Base-by-base conservation (phyloP, 2,888 invertebrate species). In the Bimastos eiseni region DNA sequence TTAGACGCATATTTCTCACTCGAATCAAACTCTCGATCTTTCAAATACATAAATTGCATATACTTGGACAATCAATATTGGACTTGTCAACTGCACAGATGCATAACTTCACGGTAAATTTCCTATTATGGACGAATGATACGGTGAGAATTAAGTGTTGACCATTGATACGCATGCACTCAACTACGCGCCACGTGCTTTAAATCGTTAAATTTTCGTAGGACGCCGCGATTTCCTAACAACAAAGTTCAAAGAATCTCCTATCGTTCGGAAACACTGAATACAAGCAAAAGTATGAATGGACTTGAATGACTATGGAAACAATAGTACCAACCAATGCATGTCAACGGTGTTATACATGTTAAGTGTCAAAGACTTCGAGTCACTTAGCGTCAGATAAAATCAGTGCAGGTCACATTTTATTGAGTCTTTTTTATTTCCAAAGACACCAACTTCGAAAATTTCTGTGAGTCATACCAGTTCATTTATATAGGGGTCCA, bases 191-290 rank as follows among this genome's bases (percentile, higher is more conserved):
- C 70, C 70, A n/a, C n/a, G 70, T 70, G 70, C 70, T 30, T n/a
- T 4, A 70, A 70, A n/a, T 70, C 70, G 70, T 70, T 70, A 70
- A 70, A 70, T 70, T n/a, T 70, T 30, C 13, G 30, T 30, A 70
- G 11, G 0, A n/a, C 70, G 70, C n/a, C 70, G 70, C n/a, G 70
- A 70, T 8, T 49, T 8, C 11, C 70, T n/a, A 70, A n/a, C 70
- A 70, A 70, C 30, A 70, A 70, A 70, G 70, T n/a, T 70, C n/a
- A 70, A 49, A n/a, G 70, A 70, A 70, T n/a, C n/a, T 70, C 70
- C 70, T 70, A n/a, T 70, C 11, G n/a, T 8, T 30, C 70, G n/a
- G 70, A 70, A 70, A 70, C 49, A 49, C n/a, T 70, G n/a, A 70
- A 70, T 70, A n/a, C 4, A 70, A n/a, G 70, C 70, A n/a, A 70